Conservation (phyloP, 2,797 vertebrate species). For the Tokudaia tokunoshimensis region DNA sequence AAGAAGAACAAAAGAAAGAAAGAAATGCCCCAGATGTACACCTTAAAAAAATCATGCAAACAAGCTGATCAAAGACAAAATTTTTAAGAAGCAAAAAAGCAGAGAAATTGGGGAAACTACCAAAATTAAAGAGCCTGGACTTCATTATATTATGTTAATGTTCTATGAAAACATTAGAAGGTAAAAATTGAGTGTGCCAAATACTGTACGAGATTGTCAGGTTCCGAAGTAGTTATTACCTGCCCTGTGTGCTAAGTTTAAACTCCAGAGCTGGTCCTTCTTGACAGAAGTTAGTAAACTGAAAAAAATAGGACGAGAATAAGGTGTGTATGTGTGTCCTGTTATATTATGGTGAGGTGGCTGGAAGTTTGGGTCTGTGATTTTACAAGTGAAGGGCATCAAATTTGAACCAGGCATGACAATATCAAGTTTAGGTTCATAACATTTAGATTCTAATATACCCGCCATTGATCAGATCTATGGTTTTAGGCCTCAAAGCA, state of each 20-base stretch:
- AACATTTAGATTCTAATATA: background rate
- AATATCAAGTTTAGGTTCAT: background rate
- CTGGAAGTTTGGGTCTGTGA: background rate
- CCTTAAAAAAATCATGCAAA: background rate
- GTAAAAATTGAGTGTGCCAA: slow-evolving; percentile 12
- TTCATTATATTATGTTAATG: background rate
- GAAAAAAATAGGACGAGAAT: background rate
- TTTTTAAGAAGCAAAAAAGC: background rate
- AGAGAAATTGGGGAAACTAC: slow-evolving; percentile 23
- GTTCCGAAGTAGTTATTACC: background rate
- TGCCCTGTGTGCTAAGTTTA: background rate
- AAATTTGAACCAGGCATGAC: background rate
- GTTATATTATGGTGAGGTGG: background rate
- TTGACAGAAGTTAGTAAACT: slow-evolving; percentile 6
- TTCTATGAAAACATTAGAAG: slow-evolving; percentile 41
- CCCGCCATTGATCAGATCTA: background rate
- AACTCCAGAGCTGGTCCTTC: background rate
- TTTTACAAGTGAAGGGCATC: background rate
- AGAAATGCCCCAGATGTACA: slow-evolving; percentile 19
- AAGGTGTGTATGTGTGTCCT: background rate
- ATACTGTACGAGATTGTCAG: background rate
- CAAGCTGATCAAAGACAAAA: slow-evolving; percentile 35
- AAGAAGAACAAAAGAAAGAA: background rate
- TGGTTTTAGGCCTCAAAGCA: background rate
- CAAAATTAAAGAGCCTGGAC: background rate